These are phyloP conservation scores for Neuroterus valhalla DNA, from an alignment of 1,140 invertebrate genomes.

Conservation along the genomic window DNA sequence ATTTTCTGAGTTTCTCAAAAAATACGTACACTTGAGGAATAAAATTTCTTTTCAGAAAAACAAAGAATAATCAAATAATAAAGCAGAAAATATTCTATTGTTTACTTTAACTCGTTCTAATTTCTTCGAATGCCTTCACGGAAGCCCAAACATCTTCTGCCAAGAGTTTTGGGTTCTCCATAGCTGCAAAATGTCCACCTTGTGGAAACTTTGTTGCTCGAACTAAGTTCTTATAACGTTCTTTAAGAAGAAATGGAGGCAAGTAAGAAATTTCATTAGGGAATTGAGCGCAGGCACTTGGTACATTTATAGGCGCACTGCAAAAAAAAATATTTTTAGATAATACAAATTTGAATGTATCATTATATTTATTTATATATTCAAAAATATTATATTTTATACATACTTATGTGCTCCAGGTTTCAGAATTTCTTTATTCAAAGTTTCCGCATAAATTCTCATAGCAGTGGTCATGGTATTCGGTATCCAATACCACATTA, in stretches of 20 bases:
- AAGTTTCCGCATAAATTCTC: slow-evolving; percentile 80
- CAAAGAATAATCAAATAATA: neutral
- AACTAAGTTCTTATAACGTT: slow-evolving; percentile 73
- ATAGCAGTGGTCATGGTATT: slow-evolving; percentile 81
- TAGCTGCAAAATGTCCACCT: slow-evolving; percentile 81
- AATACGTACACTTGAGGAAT: no score
- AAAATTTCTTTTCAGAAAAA: no score
- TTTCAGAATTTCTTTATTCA: slow-evolving; percentile 63
- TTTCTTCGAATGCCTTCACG: slow-evolving; percentile 46
- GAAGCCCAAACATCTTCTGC: slow-evolving; percentile 65
- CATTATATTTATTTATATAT: no score
- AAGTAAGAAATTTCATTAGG: slow-evolving; percentile 71
- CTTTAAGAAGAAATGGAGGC: slow-evolving; percentile 65
- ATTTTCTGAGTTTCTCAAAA: no score
- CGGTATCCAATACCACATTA: slow-evolving; percentile 87
- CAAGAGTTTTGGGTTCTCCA: slow-evolving; percentile 77
- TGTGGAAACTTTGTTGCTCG: slow-evolving; percentile 69
- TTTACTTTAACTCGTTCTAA: neutral
- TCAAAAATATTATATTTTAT: neutral
- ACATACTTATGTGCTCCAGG: slow-evolving; percentile 39
- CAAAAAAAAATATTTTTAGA: slow-evolving; percentile 27
- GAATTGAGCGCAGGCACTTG: slow-evolving; percentile 75
- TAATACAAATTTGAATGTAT: no score
- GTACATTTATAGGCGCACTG: slow-evolving; percentile 73
- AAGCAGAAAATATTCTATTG: neutral